A percentile compares a stretch with the other conserved stretches of the same genome.
phyloP scores from a whole-genome alignment of 2,797 vertebrate genomes.

The Premnoplex brunnescens region DNA sequence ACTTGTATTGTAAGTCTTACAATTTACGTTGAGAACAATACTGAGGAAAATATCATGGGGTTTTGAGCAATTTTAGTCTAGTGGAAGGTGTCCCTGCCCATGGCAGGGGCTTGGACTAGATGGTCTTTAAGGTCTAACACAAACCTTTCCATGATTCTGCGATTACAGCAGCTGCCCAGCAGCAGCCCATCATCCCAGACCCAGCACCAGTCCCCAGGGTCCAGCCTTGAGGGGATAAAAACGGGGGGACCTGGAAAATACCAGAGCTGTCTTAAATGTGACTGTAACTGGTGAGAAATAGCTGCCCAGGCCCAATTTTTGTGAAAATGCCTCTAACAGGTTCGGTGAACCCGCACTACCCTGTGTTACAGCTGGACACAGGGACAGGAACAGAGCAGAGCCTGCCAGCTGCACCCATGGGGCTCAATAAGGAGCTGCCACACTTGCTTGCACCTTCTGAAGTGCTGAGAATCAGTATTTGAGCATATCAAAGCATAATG shows the following conservation, averaged over 20 bases:
- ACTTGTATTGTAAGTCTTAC: fast-evolving
- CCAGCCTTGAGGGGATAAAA: too few species aligned
- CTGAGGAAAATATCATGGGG: not conserved
- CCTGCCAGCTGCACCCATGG: not conserved
- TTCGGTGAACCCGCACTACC: fast-evolving
- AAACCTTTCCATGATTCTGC: not conserved
- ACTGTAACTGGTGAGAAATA: not conserved
- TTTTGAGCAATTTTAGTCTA: not conserved
- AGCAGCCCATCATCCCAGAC: not conserved
- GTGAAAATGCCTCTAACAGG: not conserved
- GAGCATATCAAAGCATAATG: not conserved
- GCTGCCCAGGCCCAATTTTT: not conserved
- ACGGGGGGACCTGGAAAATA: not conserved
- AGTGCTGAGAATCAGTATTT: not conserved
- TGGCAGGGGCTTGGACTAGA: not conserved
- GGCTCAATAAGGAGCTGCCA: not conserved
- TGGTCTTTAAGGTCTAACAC: not conserved
- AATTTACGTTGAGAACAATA: not conserved
- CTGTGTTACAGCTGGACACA: fast-evolving
- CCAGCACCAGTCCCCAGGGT: not conserved
- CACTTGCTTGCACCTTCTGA: fast-evolving
- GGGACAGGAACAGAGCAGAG: not conserved
- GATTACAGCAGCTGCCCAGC: not conserved
- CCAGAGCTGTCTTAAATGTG: not conserved
- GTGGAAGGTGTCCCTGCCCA: not conserved